These are phyloP conservation scores for Volucella bombylans DNA, from an alignment of 2,888 invertebrate species.

Conservation along the genomic window DNA sequence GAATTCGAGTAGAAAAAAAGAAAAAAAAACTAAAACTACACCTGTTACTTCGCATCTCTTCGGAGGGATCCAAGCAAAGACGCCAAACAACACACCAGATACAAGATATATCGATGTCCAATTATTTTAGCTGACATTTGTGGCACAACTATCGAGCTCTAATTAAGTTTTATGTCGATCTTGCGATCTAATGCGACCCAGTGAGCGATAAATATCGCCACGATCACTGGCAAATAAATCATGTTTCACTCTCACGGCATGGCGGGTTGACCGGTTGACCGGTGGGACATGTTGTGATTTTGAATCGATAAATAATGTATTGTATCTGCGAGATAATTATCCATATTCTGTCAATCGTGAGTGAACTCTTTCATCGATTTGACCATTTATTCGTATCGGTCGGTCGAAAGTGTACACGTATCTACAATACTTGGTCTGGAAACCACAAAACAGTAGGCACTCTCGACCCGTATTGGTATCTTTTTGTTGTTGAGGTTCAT, in stretches of 20 bases:
- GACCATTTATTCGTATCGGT: conserved; percentile 6
- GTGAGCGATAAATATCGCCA: conserved; percentile 39
- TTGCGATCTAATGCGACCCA: neutral
- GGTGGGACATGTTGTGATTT: conserved; percentile 16
- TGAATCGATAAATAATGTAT: conserved; percentile 69
- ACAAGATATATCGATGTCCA: conserved; percentile 66
- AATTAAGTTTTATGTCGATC: conserved; percentile 69
- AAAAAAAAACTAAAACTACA: neutral
- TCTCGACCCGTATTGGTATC: conserved; percentile 1
- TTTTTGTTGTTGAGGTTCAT: conserved; percentile 34
- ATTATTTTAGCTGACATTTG: conserved; percentile 68
- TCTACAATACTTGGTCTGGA: neutral
- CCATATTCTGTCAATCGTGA: conserved; percentile 59
- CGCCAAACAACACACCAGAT: conserved; percentile 56
- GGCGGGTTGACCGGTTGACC: neutral
- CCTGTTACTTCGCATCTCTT: conserved; percentile 21
- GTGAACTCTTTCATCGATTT: conserved; percentile 51
- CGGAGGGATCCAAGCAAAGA: conserved; percentile 17
- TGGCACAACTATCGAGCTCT: conserved; percentile 55
- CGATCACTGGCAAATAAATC: conserved; percentile 63
- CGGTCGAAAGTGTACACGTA: neutral
- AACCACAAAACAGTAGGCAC: conserved; percentile 46
- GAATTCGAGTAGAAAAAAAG: neutral
- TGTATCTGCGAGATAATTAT: conserved; percentile 71
- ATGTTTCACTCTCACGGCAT: conserved; percentile 59